Evolutionary conservation across 2,113 vertebrate species (phyloP).

Genomic region (Percina caprodes): DNA sequence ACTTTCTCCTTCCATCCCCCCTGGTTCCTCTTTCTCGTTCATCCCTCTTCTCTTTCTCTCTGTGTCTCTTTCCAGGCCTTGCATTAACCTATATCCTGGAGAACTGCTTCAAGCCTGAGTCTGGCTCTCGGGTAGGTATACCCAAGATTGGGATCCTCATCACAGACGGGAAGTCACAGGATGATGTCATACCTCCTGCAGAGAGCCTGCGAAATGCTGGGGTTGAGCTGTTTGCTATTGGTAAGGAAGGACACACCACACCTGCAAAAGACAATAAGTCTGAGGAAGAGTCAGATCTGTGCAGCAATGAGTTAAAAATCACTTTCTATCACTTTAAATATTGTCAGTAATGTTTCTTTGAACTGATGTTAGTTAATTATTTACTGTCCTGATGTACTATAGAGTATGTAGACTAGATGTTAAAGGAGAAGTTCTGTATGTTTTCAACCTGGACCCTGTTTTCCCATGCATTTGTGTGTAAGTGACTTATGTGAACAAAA

Average conservation of each 20-base stretch:
- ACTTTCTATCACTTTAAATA: neutral
- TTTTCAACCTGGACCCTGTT: too few relatives aligned
- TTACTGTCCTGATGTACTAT: neutral
- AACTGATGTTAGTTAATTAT: neutral
- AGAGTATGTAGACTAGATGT: neutral
- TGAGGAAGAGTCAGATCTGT: neutral
- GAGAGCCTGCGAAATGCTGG: conserved; percentile 91
- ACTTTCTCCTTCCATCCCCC: neutral
- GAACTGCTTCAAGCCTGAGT: conserved; percentile 95
- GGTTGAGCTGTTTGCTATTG: conserved; percentile 96
- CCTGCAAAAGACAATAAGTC: neutral
- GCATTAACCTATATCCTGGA: conserved; percentile 95
- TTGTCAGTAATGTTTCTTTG: neutral
- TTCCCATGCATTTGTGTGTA: too few relatives aligned
- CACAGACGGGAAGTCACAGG: conserved; percentile 98
- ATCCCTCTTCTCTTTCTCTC: neutral
- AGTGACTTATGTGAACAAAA: too few relatives aligned
- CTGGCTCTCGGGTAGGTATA: conserved; percentile 89
- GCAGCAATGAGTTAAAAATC: neutral
- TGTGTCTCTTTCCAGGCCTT: conserved; percentile 84
- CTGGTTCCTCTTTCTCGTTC: neutral
- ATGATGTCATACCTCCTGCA: conserved; percentile 93
- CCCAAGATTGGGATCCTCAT: conserved; percentile 98
- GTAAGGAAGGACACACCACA: conserved; percentile 76
- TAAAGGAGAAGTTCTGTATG: too few relatives aligned